Base-by-base conservation (phyloP, 2,797 vertebrate genomes). In the Glyptemys insculpta region DNA sequence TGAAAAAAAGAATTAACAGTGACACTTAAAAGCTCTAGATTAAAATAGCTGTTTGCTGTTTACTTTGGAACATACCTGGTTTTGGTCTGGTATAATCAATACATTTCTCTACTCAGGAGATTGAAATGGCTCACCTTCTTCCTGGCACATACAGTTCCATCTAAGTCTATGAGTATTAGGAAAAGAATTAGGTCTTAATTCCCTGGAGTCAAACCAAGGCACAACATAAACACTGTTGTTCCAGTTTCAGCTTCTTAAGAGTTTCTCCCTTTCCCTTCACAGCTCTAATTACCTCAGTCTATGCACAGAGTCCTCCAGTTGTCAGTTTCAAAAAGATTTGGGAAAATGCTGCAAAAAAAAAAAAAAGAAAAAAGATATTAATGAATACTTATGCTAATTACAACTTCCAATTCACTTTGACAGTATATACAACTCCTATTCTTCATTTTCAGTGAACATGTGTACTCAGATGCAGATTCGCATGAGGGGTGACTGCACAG, bases 1-100 rank as follows among this genome's bases (percentile, higher is more conserved):
- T 62, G 62, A 79, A 83, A 97, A 96, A 47, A 93, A 79, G 5
- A 81, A 15, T 81, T 37, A 88, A n/a, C 86, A 29, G 23, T 9
- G 87, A 3, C 21, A 68, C 31, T 85, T n/a, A 90, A 89, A 92
- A 91, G 3, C 27, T 89, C 19, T 56, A 59, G 31, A 59, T 92
- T 92, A 47, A 53, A 81, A 27, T 7, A 76, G 52, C 87, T 92
- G 44, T 79, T 56, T 86, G 96, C 95, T 85, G 44, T 82, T 34
- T 91, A 9, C 84, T 56, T 95, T 95, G 83, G 91, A 96, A 93
- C 88, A 96, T 50, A 53, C 18, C 2, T 87, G 56, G 80, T 93
- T 92, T 93, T 92, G 79, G 87, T 95, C 85, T 91, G 95, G 79
- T 87, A 89, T 87, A 27, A 96, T 95, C 89, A 91, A 97, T 68